Evolutionary conservation across 2,888 invertebrate genomes (phyloP).

Genomic region (Sussaba pulchella): DNA sequence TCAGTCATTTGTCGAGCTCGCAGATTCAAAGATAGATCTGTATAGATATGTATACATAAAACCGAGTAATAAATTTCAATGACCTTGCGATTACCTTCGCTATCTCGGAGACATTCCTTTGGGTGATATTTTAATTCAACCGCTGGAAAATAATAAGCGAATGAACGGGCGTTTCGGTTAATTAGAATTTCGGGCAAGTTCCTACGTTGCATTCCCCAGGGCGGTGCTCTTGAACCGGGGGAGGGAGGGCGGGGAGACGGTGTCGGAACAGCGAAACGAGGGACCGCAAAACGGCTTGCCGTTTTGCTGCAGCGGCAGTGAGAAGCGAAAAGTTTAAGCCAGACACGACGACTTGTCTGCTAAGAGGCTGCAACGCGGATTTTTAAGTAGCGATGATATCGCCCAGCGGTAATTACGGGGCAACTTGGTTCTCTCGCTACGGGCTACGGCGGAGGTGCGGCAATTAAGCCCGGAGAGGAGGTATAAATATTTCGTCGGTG

Average conservation of each 20-base stretch:
- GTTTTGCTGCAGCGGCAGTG: conserved; percentile 17
- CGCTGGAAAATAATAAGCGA: conserved; percentile 39
- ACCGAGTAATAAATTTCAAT: conserved; percentile 65
- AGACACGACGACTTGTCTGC: conserved; percentile 68
- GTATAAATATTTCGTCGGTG: conserved; percentile 77
- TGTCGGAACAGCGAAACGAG: background rate
- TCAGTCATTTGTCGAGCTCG: conserved; percentile 21
- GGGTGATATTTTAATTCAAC: conserved; percentile 43
- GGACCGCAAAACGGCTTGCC: conserved; percentile 6
- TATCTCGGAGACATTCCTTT: conserved; percentile 16
- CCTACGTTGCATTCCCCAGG: background rate
- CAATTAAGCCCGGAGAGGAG: conserved; percentile 79
- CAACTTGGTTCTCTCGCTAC: conserved; percentile 76
- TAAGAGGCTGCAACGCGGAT: conserved; percentile 67
- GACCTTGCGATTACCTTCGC: conserved; percentile 30
- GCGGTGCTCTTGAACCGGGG: background rate
- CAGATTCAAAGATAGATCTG: conserved; percentile 34
- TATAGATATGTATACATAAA: too few relatives aligned
- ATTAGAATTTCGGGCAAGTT: conserved; percentile 54
- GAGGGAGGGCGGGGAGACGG: background rate
- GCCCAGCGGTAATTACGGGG: conserved; percentile 78
- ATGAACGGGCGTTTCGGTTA: conserved; percentile 46
- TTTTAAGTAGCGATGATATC: conserved; percentile 72
- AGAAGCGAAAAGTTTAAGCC: conserved; percentile 65
- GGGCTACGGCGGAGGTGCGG: conserved; percentile 65